These are phyloP conservation scores for Apomyelois bistriatella DNA, from an alignment of 2,888 invertebrate genomes.

Conservation along the genomic window DNA sequence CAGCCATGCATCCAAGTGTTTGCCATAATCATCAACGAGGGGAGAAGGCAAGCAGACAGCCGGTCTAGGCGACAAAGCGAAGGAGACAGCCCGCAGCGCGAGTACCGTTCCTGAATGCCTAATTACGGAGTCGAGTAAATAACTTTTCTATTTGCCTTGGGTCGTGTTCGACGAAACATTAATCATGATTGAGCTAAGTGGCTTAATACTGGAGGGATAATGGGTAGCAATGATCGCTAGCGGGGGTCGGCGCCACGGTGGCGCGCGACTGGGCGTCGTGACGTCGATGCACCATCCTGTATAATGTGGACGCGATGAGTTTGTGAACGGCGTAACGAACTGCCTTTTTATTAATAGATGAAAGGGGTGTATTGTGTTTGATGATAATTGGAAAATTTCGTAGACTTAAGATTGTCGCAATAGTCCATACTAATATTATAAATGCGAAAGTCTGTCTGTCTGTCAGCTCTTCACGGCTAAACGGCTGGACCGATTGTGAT, in stretches of 20 bases:
- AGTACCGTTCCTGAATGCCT: conserved; percentile 73
- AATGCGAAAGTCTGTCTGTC: too few species aligned
- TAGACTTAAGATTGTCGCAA: too few species aligned
- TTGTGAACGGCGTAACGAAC: conserved; percentile 9
- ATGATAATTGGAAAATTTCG: background rate
- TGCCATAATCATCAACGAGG: conserved; percentile 22
- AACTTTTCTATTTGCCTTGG: conserved; percentile 77
- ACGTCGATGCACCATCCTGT: conserved; percentile 29
- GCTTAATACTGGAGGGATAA: conserved; percentile 79
- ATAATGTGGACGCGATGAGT: conserved; percentile 11
- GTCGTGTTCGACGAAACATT: conserved; percentile 76
- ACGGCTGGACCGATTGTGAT: too few species aligned
- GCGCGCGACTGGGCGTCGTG: conserved; percentile 60
- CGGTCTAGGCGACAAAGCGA: conserved; percentile 62
- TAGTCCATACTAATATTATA: too few species aligned
- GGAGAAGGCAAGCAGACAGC: conserved; percentile 43
- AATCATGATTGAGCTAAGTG: conserved; percentile 81
- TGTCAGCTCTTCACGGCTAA: too few species aligned
- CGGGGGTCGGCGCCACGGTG: conserved; percentile 70
- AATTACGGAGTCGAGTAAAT: conserved; percentile 76
- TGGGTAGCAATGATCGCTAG: conserved; percentile 74
- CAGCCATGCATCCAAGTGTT: conserved; percentile 10
- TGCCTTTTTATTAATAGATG: conserved; percentile 6
- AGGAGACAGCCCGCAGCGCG: conserved; percentile 66
- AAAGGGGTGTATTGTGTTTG: background rate